Base-by-base conservation (phyloP, 2,797 vertebrate genomes). In the Myioborus miniatus region DNA sequence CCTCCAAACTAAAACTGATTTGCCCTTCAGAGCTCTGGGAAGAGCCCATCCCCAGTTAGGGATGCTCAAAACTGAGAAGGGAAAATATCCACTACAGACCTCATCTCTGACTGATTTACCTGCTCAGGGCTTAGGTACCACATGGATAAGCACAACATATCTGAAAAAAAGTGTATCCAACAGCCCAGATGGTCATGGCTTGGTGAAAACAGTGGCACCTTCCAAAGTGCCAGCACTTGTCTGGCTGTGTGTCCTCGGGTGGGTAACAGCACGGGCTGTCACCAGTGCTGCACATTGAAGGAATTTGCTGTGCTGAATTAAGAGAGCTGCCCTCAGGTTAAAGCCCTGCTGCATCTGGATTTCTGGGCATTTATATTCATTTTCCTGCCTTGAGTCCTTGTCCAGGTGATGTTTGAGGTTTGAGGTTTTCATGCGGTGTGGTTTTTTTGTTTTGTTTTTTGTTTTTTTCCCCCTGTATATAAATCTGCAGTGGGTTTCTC, bases 131-230 rank as follows among this genome's bases (percentile, higher is more conserved):
- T 91, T 36, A 27, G 18, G 11, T 46, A 12, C 6, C 7, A 29
- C 17, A 1, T 11, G 47, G 29, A 26, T 26, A 72, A 87, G 21
- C 23, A 29, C 62, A 41, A 27, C 11, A 37, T 23, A 52, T 34
- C 65, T 47, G 10, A 49, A 86, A 64, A 29, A 32, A 27, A 37
- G 24, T n/a, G 16, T 44, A 58, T 88, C 91, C 90, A 90, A 47
- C 30, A 83, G 64, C 71, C 86, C 94, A 93, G 92, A 90, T 93
- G 94, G 95, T 20, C 56, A 27, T 46, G 70, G 86, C 60, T 80
- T 32, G 3, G 37, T 44, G 68, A 63, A 87, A 92, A 47, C 12
- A 24, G 50, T 75, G 76, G 41, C 82, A 69, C 71, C 74, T 82
- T 56, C 86, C 12, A 7, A 55, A 92, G 68, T 7, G 56, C 83